Base-by-base conservation (phyloP, 2,113 vertebrate genomes). In the Girardinichthys multiradiatus region DNA sequence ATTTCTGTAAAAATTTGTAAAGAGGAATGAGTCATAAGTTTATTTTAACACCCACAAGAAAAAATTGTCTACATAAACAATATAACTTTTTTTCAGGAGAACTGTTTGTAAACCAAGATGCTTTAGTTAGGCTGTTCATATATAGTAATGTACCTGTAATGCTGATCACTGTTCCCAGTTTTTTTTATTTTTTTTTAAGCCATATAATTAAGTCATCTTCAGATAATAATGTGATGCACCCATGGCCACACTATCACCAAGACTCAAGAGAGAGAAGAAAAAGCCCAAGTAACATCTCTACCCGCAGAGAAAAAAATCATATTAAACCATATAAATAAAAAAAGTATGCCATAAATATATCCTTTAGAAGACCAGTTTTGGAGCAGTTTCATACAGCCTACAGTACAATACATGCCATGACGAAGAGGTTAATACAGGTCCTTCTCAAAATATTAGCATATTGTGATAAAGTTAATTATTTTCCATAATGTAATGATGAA, bases 171-270 rank as follows among this genome's bases (percentile, higher is more conserved):
- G 9, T 45, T 57, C 24, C 65, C 10, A 4, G 24, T 33, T 37
- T 80, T 61, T 45, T 11, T 30, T 70, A 65, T 77, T 4, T 48
- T n/a, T 57, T 58, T 6, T 80, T 42, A 31, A 42, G 68, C 58
- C 64, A n/a, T 54, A 80, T 4, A 70, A 77, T 77, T 51, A 88
- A 77, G 79, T 79, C 77, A 81, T 64, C 74, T 37, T 27, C 35
- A 85, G 71, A 82, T 71, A 85, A 89, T 77, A 87, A 80, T 78
- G 68, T 74, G 78, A 86, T 68, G 83, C 68, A 85, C 85, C 83
- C 82, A 85, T 80, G 63, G 82, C 72, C 75, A 81, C 82, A 74
- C 63, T 70, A 79, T 75, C 70, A 80, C 54, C 0, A 77, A 68
- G 63, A 61, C 77, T 68, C 57, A 31, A 67, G 63, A 62, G 64